A percentile compares a stretch with the other conserved stretches of the same genome.
Conservation (phyloP, 2,888 invertebrate species). For the Doris montereyensis region DNA sequence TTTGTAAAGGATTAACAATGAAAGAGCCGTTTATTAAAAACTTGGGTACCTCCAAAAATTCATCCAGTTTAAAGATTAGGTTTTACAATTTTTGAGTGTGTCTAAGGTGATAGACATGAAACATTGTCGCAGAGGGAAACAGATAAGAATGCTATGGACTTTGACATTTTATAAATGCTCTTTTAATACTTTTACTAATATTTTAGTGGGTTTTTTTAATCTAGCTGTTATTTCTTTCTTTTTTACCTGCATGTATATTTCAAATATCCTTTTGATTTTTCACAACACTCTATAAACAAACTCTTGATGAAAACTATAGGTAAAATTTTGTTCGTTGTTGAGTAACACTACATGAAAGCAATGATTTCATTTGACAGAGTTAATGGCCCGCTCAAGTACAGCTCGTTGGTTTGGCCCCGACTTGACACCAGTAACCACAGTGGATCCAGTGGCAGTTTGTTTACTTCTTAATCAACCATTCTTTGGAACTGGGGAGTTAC, state of each 20-base stretch:
- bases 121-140: no score
- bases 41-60: no score
- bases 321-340: background rate
- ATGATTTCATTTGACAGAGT: background rate
- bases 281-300: background rate
- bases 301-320: background rate
- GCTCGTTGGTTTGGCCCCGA: constrained; percentile 30
- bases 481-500: constrained; percentile 54
- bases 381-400: background rate
- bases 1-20: no score
- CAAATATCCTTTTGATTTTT: background rate
- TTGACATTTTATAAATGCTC: no score
- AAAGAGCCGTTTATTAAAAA: no score
- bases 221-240: background rate
- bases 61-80: no score
- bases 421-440: constrained; percentile 15
- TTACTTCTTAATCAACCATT: constrained; percentile 51
- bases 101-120: no score
- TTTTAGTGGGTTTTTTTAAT: no score
- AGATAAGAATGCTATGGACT: no score
- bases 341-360: background rate
- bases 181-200: no score
- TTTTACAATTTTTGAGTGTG: no score
- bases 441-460: constrained; percentile 54
- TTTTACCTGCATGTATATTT: background rate